Conservation (phyloP, 2,113 vertebrate genomes). For the Gnathonemus echidnorhynchus region DNA sequence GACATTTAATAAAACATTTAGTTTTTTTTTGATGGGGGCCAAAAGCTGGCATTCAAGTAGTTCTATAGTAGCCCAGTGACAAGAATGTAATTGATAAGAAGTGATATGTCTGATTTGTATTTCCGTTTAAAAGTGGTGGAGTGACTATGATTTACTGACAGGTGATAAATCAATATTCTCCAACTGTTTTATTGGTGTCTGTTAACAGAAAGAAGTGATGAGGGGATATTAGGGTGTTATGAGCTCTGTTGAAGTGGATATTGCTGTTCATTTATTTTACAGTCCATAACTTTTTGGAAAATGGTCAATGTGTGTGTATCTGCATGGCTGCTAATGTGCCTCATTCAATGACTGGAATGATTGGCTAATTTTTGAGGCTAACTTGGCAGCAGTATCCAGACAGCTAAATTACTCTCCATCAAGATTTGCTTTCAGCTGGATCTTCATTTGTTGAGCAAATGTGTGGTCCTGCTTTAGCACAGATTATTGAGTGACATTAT, state of each 20-base stretch:
- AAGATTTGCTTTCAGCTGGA: neutral
- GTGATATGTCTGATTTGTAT: neutral
- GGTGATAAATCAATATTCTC: neutral
- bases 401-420: neutral
- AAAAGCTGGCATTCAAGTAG: neutral
- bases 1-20: neutral
- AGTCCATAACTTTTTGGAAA: conserved; percentile 9
- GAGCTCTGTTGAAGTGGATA: neutral
- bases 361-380: neutral
- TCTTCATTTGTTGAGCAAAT: neutral
- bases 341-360: neutral
- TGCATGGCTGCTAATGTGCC: neutral
- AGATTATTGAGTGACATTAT: neutral
- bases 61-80: neutral
- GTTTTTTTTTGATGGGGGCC: neutral
- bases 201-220: conserved; percentile 3
- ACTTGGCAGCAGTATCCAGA: neutral
- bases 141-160: neutral
- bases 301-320: neutral
- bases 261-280: conserved; percentile 13
- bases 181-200: neutral
- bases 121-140: neutral
- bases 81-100: neutral
- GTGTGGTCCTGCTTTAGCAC: neutral
- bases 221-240: neutral